Base-by-base conservation (phyloP, 2,888 invertebrate species). In the Archaeoteleia sp. region DNA sequence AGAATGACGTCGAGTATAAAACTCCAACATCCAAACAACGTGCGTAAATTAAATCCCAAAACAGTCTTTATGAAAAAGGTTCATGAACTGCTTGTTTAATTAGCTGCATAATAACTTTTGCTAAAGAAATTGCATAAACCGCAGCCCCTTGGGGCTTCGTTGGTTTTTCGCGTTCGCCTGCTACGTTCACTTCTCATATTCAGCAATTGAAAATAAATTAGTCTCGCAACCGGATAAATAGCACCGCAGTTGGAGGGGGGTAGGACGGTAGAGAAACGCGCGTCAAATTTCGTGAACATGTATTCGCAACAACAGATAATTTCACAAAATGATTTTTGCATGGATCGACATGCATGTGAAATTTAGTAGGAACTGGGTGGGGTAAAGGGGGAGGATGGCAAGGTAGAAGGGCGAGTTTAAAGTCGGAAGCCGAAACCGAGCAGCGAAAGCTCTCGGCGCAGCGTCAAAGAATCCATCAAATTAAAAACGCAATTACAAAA, bases 401-500 rank as follows among this genome's bases (percentile, higher is more conserved):
- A 25, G 35, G 40, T 12, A 30, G 43, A 37, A 49, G 29, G 32
- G 20, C 29, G 14, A 43, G 37, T 25, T n/a, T 27, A 14, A 23
- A 34, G 34, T 13, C 23, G 13, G 32, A 25, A 12, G 20, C 40
- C 13, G 23, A 55, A 43, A 58, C 35, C 45, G 70, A 73, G 71
- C 68, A 70, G 70, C 71, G 66, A 73, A 70, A 70, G 67, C 63
- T 60, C 65, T 71, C 71, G 73, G 58, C 57, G 70, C 63, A 74
- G 76, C 80, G 77, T 83, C 80, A 82, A 82, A 81, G 79, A 77
- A 79, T 80, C 78, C 81, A 79, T 81, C 83, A 82, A 83, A 84
- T 83, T 83, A 84, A 84, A 84, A 84, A 83, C 78, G 82, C 82
- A 84, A 82, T 84, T 82, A 82, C 80, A 82, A 83, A 82, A 62